phyloP scores from a whole-genome alignment of 2,113 vertebrate species.

The Crocuta crocuta region DNA sequence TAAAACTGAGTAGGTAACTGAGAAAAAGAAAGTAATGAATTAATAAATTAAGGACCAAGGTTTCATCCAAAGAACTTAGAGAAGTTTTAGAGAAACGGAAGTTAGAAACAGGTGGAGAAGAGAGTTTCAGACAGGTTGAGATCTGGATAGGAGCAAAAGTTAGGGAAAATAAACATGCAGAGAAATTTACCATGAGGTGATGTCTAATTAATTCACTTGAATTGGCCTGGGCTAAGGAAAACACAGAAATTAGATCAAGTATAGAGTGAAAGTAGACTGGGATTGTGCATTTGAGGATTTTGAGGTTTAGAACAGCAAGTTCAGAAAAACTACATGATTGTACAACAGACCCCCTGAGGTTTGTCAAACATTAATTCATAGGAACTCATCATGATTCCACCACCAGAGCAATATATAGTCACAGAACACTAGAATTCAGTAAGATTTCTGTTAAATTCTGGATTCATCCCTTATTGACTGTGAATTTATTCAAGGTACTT shows the following conservation, averaged over 20 bases:
- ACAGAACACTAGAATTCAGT: neutral
- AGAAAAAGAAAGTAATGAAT: neutral
- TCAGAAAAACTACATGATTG: neutral
- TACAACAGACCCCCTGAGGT: neutral
- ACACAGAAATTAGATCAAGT: neutral
- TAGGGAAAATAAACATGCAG: neutral
- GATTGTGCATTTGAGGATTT: neutral
- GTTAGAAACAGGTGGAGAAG: neutral
- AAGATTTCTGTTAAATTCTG: neutral
- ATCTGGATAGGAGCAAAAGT: neutral
- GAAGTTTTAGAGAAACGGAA: neutral
- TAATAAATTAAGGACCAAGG: neutral
- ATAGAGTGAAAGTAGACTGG: neutral
- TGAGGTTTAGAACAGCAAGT: neutral
- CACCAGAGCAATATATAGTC: no score
- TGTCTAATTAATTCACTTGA: neutral
- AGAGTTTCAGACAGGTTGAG: neutral
- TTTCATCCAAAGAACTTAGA: neutral
- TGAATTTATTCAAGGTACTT: neutral
- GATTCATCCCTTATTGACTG: neutral
- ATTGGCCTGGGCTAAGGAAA: neutral
- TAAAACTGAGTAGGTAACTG: neutral
- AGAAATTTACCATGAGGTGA: neutral
- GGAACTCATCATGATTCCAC: no score
- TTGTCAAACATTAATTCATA: neutral